phyloP scores from a whole-genome alignment of 2,113 vertebrate species.

The Progne subis region DNA sequence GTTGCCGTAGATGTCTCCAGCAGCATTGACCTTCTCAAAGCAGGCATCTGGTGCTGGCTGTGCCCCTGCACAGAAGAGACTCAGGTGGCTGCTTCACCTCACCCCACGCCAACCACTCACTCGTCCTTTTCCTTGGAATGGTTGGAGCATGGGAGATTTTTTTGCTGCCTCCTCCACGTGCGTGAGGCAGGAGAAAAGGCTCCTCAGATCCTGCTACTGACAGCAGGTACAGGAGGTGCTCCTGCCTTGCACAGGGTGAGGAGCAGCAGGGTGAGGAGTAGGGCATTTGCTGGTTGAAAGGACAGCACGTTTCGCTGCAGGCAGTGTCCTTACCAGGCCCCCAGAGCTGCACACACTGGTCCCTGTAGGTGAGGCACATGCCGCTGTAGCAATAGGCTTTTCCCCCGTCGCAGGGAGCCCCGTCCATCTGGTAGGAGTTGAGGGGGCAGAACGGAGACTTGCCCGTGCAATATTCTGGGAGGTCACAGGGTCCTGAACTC shows the following conservation, averaged over 20 bases:
- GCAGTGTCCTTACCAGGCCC: constrained; percentile 77
- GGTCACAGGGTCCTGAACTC: constrained; percentile 85
- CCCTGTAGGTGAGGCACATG: constrained; percentile 92
- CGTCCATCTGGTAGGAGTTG: constrained; percentile 91
- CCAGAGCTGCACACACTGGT: constrained; percentile 93
- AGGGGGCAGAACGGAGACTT: constrained; percentile 86
- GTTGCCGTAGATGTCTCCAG: constrained; percentile 92
- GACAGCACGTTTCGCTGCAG: not conserved
- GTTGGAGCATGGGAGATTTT: not conserved
- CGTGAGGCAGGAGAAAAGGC: not conserved
- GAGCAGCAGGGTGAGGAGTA: not conserved
- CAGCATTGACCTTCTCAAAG: constrained; percentile 88
- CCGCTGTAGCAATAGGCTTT: constrained; percentile 94
- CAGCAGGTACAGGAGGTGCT: not conserved
- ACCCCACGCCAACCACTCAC: not conserved
- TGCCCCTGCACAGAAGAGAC: constrained; percentile 78
- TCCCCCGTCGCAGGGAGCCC: constrained; percentile 79
- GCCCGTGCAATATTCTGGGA: constrained; percentile 92
- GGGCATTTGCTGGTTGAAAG: not conserved
- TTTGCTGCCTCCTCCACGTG: not conserved
- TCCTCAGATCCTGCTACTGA: not conserved
- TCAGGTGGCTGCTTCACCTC: not conserved
- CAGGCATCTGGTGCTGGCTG: constrained; percentile 86
- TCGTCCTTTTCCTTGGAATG: not conserved
- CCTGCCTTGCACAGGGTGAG: not conserved